These are phyloP conservation scores for Holothuria glaberrima DNA, from an alignment of 35 echinoderm and acorn worm genomes.

Conservation along the genomic window DNA sequence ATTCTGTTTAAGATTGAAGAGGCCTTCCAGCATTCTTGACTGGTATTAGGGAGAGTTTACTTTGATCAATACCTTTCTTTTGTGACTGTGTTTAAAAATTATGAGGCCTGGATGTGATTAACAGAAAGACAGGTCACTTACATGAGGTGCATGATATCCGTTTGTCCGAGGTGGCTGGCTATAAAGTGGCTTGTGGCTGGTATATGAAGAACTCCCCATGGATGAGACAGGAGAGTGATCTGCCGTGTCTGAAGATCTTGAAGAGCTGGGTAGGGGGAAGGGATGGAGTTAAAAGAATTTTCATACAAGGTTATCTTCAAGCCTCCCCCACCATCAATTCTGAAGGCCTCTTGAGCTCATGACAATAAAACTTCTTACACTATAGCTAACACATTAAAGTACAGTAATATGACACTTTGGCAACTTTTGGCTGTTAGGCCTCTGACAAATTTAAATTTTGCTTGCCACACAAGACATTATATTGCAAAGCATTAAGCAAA, in stretches of 20 bases:
- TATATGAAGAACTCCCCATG: not conserved
- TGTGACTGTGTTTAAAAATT: not conserved
- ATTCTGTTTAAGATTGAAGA: no score
- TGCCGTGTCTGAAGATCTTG: slow-evolving; percentile 23
- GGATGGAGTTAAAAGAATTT: slow-evolving; percentile 22
- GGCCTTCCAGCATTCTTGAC: no score
- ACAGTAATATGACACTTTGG: no score
- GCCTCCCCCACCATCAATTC: no score
- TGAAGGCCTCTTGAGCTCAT: no score
- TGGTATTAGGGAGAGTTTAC: not conserved
- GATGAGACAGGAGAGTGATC: slow-evolving; percentile 14
- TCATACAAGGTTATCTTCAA: no score
- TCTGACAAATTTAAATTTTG: no score
- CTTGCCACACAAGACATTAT: no score
- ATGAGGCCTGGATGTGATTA: not conserved
- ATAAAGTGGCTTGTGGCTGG: not conserved
- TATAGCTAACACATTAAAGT: no score
- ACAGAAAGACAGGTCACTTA: slow-evolving; percentile 18
- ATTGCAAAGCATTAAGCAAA: no score
- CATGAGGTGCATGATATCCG: slow-evolving; percentile 25
- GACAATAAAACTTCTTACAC: no score
- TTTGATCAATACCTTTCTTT: not conserved
- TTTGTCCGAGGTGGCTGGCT: slow-evolving; percentile 29
- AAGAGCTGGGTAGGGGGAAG: slow-evolving; percentile 29
- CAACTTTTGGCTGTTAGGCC: no score